phyloP scores from a whole-genome alignment of 2,113 vertebrate species.

The Eleginops maclovinus region DNA sequence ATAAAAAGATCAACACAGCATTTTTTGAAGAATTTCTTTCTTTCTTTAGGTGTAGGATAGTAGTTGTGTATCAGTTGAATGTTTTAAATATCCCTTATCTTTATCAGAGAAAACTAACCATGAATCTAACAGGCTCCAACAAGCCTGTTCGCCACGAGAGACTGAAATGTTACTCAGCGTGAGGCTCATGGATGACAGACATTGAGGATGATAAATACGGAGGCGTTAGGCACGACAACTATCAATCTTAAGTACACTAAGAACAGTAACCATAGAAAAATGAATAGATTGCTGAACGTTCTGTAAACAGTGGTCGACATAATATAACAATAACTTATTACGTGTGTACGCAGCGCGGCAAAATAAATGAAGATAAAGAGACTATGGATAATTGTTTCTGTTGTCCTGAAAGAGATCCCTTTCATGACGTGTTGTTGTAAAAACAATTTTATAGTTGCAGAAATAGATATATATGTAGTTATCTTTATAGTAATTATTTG shows the following conservation, averaged over 20 bases:
- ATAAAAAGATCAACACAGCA: neutral
- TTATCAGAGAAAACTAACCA: slow-evolving; percentile 6
- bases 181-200: neutral
- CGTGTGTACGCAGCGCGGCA: too few relatives aligned
- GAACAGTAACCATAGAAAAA: too few relatives aligned
- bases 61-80: slow-evolving; percentile 1
- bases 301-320: too few relatives aligned
- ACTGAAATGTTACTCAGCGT: slow-evolving; percentile 12
- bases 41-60: neutral
- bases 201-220: slow-evolving; percentile 6
- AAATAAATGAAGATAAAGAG: too few relatives aligned
- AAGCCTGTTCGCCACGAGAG: slow-evolving; percentile 1
- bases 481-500: too few relatives aligned
- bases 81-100: slow-evolving; percentile 3
- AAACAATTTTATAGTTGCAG: too few relatives aligned
- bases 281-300: too few relatives aligned
- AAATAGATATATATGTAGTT: too few relatives aligned
- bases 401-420: too few relatives aligned
- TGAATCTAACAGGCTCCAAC: neutral
- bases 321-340: too few relatives aligned
- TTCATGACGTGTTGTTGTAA: too few relatives aligned
- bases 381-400: too few relatives aligned
- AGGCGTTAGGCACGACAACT: neutral
- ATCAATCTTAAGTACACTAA: neutral
- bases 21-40: neutral